phyloP scores from a whole-genome alignment of 2,113 vertebrate species.

The Erythrolamprus reginae region DNA sequence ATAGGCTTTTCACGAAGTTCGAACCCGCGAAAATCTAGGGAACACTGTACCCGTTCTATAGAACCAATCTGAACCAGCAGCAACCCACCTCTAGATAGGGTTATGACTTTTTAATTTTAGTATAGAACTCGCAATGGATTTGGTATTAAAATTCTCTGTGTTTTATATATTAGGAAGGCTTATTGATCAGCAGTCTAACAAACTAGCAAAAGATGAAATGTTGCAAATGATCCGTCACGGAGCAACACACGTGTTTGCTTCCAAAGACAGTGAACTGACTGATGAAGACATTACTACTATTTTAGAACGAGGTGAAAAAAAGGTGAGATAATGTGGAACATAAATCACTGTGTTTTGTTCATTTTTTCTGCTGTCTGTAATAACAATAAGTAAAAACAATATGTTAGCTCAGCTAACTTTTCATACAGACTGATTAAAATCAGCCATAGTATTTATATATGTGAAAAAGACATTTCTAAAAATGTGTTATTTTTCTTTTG shows the following conservation, averaged over 20 bases:
- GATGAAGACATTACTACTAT: slow-evolving; percentile 85
- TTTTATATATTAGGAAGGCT: slow-evolving; percentile 73
- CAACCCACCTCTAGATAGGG: no score
- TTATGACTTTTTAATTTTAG: neutral
- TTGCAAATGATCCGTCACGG: slow-evolving; percentile 89
- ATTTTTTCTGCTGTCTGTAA: neutral
- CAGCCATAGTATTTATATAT: neutral
- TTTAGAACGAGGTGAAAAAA: slow-evolving; percentile 85
- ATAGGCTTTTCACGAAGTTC: no score
- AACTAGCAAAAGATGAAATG: slow-evolving; percentile 88
- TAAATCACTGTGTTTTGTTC: neutral
- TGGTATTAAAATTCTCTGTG: slow-evolving; percentile 4
- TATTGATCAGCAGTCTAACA: slow-evolving; percentile 85
- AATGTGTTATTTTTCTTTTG: slow-evolving; percentile 22
- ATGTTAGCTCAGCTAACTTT: neutral
- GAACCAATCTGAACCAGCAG: no score
- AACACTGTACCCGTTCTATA: no score
- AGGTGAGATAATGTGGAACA: slow-evolving; percentile 63
- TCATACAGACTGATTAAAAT: neutral
- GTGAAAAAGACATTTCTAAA: neutral
- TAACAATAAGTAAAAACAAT: neutral
- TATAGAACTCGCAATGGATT: neutral
- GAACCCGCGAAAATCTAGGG: no score
- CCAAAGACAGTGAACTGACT: slow-evolving; percentile 86
- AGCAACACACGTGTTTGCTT: slow-evolving; percentile 85